Conservation (phyloP, 2,797 vertebrate genomes). For the Tokudaia tokunoshimensis region DNA sequence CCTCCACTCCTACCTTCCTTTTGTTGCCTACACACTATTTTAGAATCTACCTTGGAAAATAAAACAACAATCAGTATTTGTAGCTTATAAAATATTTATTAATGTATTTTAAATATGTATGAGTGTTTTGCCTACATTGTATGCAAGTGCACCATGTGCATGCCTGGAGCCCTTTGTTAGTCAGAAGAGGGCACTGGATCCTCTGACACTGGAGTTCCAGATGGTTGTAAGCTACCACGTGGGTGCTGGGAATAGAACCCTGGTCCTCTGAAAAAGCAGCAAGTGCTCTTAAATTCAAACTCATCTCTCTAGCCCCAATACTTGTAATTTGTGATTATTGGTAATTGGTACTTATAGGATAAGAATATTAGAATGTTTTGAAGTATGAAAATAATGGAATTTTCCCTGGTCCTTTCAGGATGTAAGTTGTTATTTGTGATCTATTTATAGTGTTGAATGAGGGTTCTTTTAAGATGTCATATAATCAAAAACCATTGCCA, state of each 20-base stretch:
- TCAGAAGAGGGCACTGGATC: neutral
- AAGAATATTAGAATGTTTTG: neutral
- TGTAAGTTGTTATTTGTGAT: neutral
- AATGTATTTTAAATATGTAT: neutral
- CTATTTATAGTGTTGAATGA: slow-evolving; percentile 17
- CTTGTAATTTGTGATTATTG: slow-evolving; percentile 27
- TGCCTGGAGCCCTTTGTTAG: too few relatives aligned
- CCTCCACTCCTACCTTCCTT: neutral
- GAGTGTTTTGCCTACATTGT: neutral
- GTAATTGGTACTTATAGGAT: neutral
- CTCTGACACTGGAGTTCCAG: neutral
- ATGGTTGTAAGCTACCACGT: neutral
- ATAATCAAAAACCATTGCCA: neutral
- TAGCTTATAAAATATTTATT: neutral
- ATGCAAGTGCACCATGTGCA: neutral
- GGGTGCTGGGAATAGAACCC: neutral
- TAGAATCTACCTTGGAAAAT: neutral
- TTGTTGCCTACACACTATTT: neutral
- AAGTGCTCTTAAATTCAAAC: neutral
- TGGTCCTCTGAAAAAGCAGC: neutral
- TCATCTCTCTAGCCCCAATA: neutral
- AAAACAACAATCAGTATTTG: neutral
- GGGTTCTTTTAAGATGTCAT: neutral
- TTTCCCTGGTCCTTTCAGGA: neutral
- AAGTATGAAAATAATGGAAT: slow-evolving; percentile 19